Evolutionary conservation across 2,113 vertebrate genomes (phyloP), one percentile per base, ranked within the genome.

Genomic region (Neoarius graeffei): DNA sequence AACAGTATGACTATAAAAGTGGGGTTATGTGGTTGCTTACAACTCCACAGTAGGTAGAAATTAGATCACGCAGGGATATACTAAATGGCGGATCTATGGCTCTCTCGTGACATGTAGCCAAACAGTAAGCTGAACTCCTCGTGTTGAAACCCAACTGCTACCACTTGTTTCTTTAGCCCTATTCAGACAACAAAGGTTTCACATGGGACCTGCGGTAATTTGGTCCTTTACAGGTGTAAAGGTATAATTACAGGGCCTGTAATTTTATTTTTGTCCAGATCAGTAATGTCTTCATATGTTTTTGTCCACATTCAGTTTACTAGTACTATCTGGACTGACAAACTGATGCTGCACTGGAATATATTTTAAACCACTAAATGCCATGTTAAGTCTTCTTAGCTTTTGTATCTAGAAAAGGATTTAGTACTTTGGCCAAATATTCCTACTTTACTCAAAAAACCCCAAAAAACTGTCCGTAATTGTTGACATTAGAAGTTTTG

Each of bases 31-130:
- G 85, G 25, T 35, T 79, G 54, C 56, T 74, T 81, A 59, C 81
- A 74, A 77, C 66, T 69, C 57, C 59, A 77, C 82, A 52, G 54
- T 86, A 87, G 88, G 83, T 79, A 13, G 88, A 90, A 89, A 90
- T 56, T 30, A 86, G 82, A 87, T 89, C 54, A 19, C 42, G 85
- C 23, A 83, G 35, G 7, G 42, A 83, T 86, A 54, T 35, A 30
- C 56, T 80, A 35, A 62, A 83, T 48, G 79, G 19, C 8, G 8
- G 62, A 7, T 52, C 52, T 50, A 20, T 54, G 25, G 10, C 35
- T 52, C 23, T 52, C 54, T 48, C 13, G 8, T 52, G 5, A 67
- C 84, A 85, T 85, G 30, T 69, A 7, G 13, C 25, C 42, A n/a
- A 86, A 86, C 50, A 81, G 27, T 57, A 79, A 86, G 42, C 52